A percentile compares a stretch with the other conserved stretches of the same genome.
These are phyloP conservation scores for Tragelaphus buxtoni DNA, from an alignment of 2,113 vertebrate genomes.

Conservation along the genomic window DNA sequence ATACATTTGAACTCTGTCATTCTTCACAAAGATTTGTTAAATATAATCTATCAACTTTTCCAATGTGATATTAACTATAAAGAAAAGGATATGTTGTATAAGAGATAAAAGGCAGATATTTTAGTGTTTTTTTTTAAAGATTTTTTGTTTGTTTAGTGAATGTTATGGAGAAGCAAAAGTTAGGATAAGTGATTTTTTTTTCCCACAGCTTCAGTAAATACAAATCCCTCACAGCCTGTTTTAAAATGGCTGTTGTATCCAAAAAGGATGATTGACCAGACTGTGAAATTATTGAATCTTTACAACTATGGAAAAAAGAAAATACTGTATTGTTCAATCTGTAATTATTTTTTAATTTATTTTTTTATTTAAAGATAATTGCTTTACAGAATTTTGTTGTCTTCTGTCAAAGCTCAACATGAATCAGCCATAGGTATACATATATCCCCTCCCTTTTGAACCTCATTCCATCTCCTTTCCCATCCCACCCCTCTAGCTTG, in stretches of 20 bases:
- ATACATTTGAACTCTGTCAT: conserved; percentile 30
- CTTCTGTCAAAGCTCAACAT: background rate
- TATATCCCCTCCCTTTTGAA: background rate
- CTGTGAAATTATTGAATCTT: background rate
- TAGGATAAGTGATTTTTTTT: conserved; percentile 13
- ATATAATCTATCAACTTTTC: conserved; percentile 21
- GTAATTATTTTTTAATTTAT: background rate
- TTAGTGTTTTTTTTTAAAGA: background rate
- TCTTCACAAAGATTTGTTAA: conserved; percentile 59
- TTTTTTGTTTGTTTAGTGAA: conserved; percentile 35
- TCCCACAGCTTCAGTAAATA: background rate
- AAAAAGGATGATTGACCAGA: background rate
- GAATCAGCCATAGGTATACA: background rate
- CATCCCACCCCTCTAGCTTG: background rate
- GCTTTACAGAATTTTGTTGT: background rate
- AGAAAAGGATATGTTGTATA: conserved; percentile 17
- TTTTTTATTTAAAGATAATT: background rate
- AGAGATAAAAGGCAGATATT: conserved; percentile 27
- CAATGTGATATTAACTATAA: conserved; percentile 48
- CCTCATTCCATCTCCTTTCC: background rate
- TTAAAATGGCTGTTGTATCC: background rate
- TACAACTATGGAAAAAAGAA: background rate
- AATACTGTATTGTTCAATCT: background rate
- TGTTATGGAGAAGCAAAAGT: conserved; percentile 50
- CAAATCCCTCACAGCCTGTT: background rate